These are phyloP conservation scores for Paralvinella palmiformis DNA, from an alignment of 1,140 invertebrate species.

Conservation along the genomic window DNA sequence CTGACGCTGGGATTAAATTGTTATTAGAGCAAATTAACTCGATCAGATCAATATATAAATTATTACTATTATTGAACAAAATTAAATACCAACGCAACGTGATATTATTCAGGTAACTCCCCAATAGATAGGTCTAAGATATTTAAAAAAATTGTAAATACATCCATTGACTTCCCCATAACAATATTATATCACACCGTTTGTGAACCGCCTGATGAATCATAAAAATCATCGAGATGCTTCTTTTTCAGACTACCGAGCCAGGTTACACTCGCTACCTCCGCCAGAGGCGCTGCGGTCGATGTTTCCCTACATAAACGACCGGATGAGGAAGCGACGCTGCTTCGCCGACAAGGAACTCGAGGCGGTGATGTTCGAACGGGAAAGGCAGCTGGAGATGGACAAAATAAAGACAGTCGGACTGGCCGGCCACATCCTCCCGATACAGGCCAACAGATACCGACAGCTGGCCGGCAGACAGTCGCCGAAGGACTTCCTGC, in stretches of 20 bases:
- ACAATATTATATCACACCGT: too few relatives aligned
- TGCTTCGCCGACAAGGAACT: slow-evolving; percentile 53
- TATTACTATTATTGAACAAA: too few relatives aligned
- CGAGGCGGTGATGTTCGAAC: slow-evolving; percentile 44
- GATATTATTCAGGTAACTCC: too few relatives aligned
- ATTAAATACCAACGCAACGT: too few relatives aligned
- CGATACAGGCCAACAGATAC: not conserved
- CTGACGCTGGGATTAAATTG: too few relatives aligned
- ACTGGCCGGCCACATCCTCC: not conserved
- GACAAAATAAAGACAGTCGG: slow-evolving; percentile 4
- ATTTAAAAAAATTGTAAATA: too few relatives aligned
- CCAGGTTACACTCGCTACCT: slow-evolving; percentile 28
- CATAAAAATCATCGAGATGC: too few relatives aligned
- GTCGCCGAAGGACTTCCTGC: slow-evolving; percentile 28
- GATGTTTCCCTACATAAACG: slow-evolving; percentile 39
- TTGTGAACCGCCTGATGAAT: too few relatives aligned
- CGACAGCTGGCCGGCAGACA: not conserved
- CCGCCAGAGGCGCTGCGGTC: slow-evolving; percentile 30
- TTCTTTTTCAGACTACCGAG: slow-evolving; percentile 29
- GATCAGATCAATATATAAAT: too few relatives aligned
- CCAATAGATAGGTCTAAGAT: too few relatives aligned
- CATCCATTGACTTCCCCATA: too few relatives aligned
- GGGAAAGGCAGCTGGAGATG: slow-evolving; percentile 24
- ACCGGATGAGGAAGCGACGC: slow-evolving; percentile 50
- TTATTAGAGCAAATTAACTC: too few relatives aligned